Evolutionary conservation across 2,888 invertebrate species (phyloP).

Genomic region (Notocelia uddmanniana): DNA sequence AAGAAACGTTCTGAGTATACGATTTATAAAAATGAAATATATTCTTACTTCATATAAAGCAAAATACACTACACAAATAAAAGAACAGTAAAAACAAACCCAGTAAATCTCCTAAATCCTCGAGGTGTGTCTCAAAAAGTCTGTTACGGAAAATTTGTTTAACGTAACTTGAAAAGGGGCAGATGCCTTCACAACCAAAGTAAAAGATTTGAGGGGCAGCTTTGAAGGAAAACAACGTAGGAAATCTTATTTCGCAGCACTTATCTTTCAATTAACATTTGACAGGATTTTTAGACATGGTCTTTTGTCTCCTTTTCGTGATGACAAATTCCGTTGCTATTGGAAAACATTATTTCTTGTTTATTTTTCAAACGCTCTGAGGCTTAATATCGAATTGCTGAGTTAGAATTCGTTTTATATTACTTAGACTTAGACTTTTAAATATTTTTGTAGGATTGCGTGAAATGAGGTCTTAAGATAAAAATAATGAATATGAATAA

Average conservation of each 20-base stretch:
- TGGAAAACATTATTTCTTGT: slow-evolving; percentile 29
- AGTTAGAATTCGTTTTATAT: background rate
- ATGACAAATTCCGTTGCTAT: slow-evolving; percentile 32
- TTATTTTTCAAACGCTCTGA: slow-evolving; percentile 6
- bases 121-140: slow-evolving; percentile 75
- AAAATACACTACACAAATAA: slow-evolving; percentile 53
- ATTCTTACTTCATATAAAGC: slow-evolving; percentile 28
- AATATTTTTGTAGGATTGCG: background rate
- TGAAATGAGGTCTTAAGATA: background rate
- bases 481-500: background rate
- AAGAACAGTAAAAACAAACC: slow-evolving; percentile 74
- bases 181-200: slow-evolving; percentile 68
- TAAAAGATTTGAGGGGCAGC: slow-evolving; percentile 73
- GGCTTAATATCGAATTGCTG: background rate
- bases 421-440: background rate
- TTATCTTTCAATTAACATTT: slow-evolving; percentile 74
- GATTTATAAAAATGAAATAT: background rate
- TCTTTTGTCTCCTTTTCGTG: slow-evolving; percentile 38
- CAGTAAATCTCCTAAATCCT: slow-evolving; percentile 78
- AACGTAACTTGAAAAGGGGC: slow-evolving; percentile 78
- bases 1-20: too few species aligned
- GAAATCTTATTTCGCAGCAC: slow-evolving; percentile 69
- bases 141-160: slow-evolving; percentile 81
- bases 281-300: slow-evolving; percentile 51
- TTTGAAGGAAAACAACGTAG: slow-evolving; percentile 65